Evolutionary conservation across 1,140 invertebrate species (phyloP), one percentile per base, ranked within the genome.

Genomic region (Listronotus bonariensis): DNA sequence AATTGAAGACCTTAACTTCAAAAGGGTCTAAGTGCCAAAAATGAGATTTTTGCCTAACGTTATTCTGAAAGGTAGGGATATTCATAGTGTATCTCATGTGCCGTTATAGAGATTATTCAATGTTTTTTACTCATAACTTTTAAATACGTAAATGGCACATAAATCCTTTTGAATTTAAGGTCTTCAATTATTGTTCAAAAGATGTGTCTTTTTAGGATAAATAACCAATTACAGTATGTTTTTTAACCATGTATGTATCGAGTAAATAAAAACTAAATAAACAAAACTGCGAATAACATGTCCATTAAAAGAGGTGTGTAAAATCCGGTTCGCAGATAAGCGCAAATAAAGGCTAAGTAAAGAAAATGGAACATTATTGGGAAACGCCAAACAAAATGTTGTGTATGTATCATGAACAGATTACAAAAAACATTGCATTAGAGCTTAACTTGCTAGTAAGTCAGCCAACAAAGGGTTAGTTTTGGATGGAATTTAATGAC

Each of bases 381-480:
- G 11, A 41, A 60, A 46, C 54, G 54, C 38, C 57, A 51, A 31
- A 20, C 15, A 46, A 14, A 32, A 48, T 18, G 10, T 49, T n/a
- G 57, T 46, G 11, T 18, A 20, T 31, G 36, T 14, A 10, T 59
- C 34, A 48, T 34, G 56, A 41, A 49, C 26, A 42, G 48, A 26
- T 34, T 57, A 36, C 17, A 15, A 17, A 41, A 14, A 38, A 26
- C 14, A 46, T 49, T 53, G 34, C 49, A 46, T 12, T 26, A 17
- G 38, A 6, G 59, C 43, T 48, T 53, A 62, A 53, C 34, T 49
- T 51, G 48, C 57, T 45, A 41, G 18, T 41, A 36, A 57, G 45
- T 49, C 46, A 43, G 36, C 18, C 62, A 56, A 55, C 52, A 56
- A 65, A 65, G 62, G 62, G 62, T 65, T 45, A 45, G 41, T 53